Evolutionary conservation across 1,140 invertebrate species (phyloP), one percentile per base, ranked within the genome.

Genomic region (Drosophila watanabei): DNA sequence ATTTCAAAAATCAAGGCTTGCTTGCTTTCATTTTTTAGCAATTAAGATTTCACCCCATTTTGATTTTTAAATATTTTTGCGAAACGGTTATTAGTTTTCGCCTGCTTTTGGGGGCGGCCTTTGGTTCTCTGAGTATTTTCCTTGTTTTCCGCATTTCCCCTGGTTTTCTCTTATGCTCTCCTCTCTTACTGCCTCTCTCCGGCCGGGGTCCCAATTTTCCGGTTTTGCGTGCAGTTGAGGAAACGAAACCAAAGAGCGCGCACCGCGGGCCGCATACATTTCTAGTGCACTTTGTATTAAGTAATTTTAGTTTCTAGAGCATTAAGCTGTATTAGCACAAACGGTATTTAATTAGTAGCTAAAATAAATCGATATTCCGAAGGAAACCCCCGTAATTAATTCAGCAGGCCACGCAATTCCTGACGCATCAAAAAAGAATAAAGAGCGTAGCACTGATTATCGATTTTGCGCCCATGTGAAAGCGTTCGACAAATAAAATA

Each of bases 241-340:
- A 41, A 69, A 46, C 60, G 64, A 70, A 65, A 64, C 49, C 80
- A 75, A 80, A 87, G 66, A 51, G 75, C 66, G 75, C 71, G 80
- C 80, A 71, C 64, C 77, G 60, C 64, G 63, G 62, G 61, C 52
- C 82, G 77, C 58, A 77, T 68, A 79, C 28, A 58, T 58, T 82
- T 71, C 45, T 87, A 89, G 85, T 89, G 61, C 43, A 75, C 61
- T 80, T 78, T 80, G 52, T 16, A 20, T 88, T 80, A 61, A 72
- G 37, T 73, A 60, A 73, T 60, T 73, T 60, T 61, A 73, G 68
- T 73, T 73, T 49, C 33, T 60, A 72, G 69, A 20, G 28, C 41
- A 59, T 72, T 48, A 11, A 35, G 6, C 39, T 30, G 6, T 11
- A 24, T 37, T 43, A 32, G 24, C 32, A 43, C 32, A 43, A 37